Evolutionary conservation across 2,113 vertebrate species (phyloP).

Genomic region (Sinocyclocheilus anshuiensis): DNA sequence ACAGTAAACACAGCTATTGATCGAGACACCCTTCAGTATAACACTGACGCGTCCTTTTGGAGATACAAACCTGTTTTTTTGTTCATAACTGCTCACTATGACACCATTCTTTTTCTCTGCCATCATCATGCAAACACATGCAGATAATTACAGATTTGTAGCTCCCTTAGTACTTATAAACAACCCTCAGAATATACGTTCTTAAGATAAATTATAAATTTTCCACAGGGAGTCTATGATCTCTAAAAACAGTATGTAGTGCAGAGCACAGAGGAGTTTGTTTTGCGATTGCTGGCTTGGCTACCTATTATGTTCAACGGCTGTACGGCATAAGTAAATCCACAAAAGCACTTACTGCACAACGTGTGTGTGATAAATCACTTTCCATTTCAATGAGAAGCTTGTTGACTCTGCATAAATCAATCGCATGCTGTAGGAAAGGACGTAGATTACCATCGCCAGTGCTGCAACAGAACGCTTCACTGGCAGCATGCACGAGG

Average conservation of each 20-base stretch:
- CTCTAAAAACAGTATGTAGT: background rate
- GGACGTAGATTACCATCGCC: background rate
- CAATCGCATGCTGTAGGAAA: constrained; percentile 19
- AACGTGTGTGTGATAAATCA: constrained; percentile 40
- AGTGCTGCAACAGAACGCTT: constrained; percentile 3
- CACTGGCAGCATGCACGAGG: background rate
- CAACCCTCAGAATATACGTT: background rate
- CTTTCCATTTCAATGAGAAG: constrained; percentile 33
- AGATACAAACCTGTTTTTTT: background rate
- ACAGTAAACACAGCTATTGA: too few species aligned
- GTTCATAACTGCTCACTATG: background rate
- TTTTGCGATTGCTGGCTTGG: constrained; percentile 17
- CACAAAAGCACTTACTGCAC: constrained; percentile 32
- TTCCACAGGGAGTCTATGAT: constrained; percentile 25
- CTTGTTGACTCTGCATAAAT: constrained; percentile 32
- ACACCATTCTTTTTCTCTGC: background rate
- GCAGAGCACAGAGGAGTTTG: background rate
- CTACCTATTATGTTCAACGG: constrained; percentile 12
- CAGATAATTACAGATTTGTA: background rate
- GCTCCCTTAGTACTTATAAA: background rate
- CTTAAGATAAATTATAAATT: background rate
- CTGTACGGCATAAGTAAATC: constrained; percentile 6
- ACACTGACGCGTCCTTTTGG: background rate
- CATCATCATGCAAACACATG: background rate
- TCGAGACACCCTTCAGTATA: too few species aligned